Evolutionary conservation across 2,113 vertebrate genomes (phyloP), one percentile per base, ranked within the genome.

Genomic region (Psilopsiagon aurifrons): DNA sequence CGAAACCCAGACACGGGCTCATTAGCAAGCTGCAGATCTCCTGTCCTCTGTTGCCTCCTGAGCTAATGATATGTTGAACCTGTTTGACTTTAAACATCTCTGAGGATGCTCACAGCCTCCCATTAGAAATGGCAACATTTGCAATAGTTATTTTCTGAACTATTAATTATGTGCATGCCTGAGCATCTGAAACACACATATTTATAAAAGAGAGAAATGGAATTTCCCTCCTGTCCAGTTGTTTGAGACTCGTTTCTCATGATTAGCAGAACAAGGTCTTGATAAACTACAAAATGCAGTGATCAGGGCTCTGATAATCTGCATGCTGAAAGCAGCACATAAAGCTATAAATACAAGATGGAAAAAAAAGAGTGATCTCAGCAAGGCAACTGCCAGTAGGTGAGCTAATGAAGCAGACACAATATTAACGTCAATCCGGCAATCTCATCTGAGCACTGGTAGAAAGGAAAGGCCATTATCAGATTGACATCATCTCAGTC

Each of bases 351-450:
- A 96, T 93, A 95, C 41, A 83, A 77, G 92, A 76, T 1, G 14
- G 83, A 75, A 92, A 95, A 95, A 97, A 97, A 97, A 7, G 93
- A 89, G 94, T 97, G 96, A 97, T 90, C 94, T 98, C 97, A 97
- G 95, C 95, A 89, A 95, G 83, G 68, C 93, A 86, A 94, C 49
- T 94, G 97, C 93, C 93, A 96, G 83, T 85, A 95, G 97, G 95
- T 97, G 97, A 96, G 82, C 90, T 95, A 95, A 95, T 31, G 60
- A 91, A 97, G 92, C 85, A 93, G 92, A 88, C 82, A 88, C 92
- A 96, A 83, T 68, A 60, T 28, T 83, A 90, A 78, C 33, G 13
- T 94, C 88, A 83, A 28, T 83, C 90, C 86, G 86, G 83, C 84
- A 59, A 28, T 28, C 59, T 74, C 1, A 5, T 67, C 57, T 73